Percentiles rank a stretch among this genome's conserved stretches.
Evolutionary conservation across 2,888 invertebrate species (phyloP).

Genomic region (Itoplectis maculator): DNA sequence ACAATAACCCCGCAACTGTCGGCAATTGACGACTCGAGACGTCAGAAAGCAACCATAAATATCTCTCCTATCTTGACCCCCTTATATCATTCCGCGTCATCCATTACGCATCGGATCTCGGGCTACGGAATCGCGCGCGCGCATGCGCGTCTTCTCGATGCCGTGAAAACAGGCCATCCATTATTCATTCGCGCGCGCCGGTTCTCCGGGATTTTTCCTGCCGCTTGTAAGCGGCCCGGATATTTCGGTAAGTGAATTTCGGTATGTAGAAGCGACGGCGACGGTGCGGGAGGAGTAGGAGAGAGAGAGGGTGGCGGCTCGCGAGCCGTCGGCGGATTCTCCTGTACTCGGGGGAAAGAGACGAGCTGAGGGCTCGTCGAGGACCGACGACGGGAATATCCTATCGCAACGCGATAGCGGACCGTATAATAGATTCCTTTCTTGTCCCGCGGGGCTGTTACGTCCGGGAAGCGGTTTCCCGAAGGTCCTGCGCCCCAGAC

Average conservation of each 20-base stretch:
- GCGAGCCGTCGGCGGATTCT: too few relatives aligned
- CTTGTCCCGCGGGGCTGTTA: conserved; percentile 67
- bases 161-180: conserved; percentile 71
- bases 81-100: conserved; percentile 2
- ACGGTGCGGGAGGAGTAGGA: conserved; percentile 7
- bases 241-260: conserved; percentile 75
- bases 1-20: background rate
- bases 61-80: conserved; percentile 17
- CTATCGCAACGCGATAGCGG: conserved; percentile 67
- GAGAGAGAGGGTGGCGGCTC: conserved; percentile 41
- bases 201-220: conserved; percentile 68
- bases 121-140: too few relatives aligned
- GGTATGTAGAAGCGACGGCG: conserved; percentile 65
- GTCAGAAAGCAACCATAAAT: background rate
- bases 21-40: background rate
- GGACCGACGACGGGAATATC: conserved; percentile 66
- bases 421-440: conserved; percentile 71
- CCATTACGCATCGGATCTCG: conserved; percentile 28
- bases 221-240: conserved; percentile 64
- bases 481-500: conserved; percentile 21
- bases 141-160: conserved; percentile 22
- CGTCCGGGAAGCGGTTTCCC: conserved; percentile 46
- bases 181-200: conserved; percentile 73
- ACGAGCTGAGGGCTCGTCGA: background rate
- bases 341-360: too few relatives aligned